Evolutionary conservation across 2,797 vertebrate genomes (phyloP).

Genomic region (Tadarida brasiliensis): DNA sequence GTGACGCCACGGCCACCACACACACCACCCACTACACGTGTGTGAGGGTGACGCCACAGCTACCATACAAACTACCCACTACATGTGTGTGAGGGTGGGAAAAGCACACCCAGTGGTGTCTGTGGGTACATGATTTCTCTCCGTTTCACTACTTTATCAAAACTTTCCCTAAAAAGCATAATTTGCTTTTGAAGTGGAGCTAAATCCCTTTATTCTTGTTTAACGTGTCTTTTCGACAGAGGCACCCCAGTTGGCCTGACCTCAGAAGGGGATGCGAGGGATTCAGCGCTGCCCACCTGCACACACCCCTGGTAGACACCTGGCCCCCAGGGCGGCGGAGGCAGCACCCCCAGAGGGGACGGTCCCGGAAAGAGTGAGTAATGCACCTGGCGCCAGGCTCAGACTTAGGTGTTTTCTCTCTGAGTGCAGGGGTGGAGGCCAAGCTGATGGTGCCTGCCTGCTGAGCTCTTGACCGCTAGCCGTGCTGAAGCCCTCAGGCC

Average conservation of each 20-base stretch:
- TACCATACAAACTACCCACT: too few species aligned
- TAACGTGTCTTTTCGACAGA: neutral
- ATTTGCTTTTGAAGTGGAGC: neutral
- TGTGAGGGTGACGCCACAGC: accelerated
- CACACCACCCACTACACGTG: too few species aligned
- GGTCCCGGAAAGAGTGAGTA: neutral
- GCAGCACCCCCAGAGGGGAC: accelerated
- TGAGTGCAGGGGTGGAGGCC: neutral
- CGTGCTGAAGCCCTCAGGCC: neutral
- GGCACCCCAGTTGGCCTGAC: neutral
- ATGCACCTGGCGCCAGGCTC: neutral
- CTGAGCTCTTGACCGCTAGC: neutral
- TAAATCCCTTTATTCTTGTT: neutral
- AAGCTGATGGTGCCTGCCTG: neutral
- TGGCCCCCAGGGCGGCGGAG: neutral
- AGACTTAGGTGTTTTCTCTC: neutral
- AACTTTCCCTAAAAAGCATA: neutral
- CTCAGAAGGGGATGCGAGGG: neutral
- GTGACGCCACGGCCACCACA: too few species aligned
- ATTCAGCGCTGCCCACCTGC: neutral
- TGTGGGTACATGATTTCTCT: neutral
- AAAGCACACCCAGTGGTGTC: neutral
- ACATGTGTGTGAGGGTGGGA: neutral
- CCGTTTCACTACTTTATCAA: neutral
- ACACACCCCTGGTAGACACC: neutral